Evolutionary conservation across 2,113 vertebrate genomes (phyloP).

Genomic region (Megaceryle maxima): DNA sequence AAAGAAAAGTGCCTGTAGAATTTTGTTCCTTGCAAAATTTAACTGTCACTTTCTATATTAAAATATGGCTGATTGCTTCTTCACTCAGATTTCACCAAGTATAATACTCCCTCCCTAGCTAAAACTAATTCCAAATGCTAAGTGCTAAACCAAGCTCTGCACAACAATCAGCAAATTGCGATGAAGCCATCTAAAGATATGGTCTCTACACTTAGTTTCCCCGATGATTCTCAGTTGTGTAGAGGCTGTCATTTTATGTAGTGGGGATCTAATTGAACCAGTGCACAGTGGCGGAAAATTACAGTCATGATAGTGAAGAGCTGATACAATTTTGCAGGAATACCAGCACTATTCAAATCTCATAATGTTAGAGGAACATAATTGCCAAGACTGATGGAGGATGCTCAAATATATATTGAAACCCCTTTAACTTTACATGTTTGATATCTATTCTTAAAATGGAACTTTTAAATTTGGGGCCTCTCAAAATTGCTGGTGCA

Average conservation of each 20-base stretch:
- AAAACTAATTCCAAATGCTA: conserved; percentile 29
- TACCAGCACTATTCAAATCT: not conserved
- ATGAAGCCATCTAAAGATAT: not conserved
- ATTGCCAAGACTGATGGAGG: not conserved
- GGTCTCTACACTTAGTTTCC: not conserved
- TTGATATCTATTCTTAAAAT: not conserved
- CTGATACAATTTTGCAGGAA: not conserved
- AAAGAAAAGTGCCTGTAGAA: not conserved
- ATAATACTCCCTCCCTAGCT: not conserved
- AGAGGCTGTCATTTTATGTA: not conserved
- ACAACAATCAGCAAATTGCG: conserved; percentile 25
- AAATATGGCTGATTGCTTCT: conserved; percentile 17
- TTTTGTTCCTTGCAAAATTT: not conserved
- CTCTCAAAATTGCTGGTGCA: not conserved
- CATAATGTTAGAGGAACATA: not conserved
- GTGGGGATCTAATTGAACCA: conserved; percentile 15
- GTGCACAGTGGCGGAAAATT: not conserved
- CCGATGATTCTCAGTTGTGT: not conserved
- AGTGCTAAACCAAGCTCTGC: not conserved
- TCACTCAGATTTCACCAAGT: not conserved
- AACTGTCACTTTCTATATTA: not conserved
- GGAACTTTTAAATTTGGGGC: not conserved
- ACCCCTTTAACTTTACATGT: not conserved
- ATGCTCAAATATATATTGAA: not conserved
- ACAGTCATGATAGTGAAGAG: not conserved